Evolutionary conservation across 2,888 invertebrate species (phyloP).

Genomic region (Sylvicola fuscatus): DNA sequence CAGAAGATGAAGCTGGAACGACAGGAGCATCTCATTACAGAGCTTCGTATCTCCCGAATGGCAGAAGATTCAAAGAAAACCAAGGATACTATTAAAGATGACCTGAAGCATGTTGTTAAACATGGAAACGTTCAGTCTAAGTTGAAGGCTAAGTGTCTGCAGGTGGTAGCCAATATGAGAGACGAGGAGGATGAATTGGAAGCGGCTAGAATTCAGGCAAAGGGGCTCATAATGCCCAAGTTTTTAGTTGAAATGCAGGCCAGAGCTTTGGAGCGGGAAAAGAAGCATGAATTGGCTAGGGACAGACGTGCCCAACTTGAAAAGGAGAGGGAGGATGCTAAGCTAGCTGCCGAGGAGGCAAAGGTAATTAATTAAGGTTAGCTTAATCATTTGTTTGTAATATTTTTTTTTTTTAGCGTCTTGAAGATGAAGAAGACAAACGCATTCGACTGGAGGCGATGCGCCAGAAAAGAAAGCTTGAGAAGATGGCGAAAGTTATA

Average conservation of each 20-base stretch:
- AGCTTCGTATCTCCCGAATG: constrained; percentile 46
- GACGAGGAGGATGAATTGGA: constrained; percentile 10
- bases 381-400: neutral
- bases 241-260: constrained; percentile 53
- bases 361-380: constrained; percentile 14
- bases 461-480: constrained; percentile 35
- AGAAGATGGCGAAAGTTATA: constrained; percentile 37
- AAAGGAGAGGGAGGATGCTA: constrained; percentile 23
- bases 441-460: constrained; percentile 35
- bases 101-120: constrained; percentile 32
- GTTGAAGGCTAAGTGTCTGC: constrained; percentile 26
- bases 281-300: constrained; percentile 21
- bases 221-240: constrained; percentile 32
- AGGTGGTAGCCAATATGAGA: constrained; percentile 8
- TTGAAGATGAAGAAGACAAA: constrained; percentile 37
- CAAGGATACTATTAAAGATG: constrained; percentile 33
- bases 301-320: constrained; percentile 19
- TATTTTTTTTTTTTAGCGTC: constrained; percentile 12
- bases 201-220: constrained; percentile 17
- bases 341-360: constrained; percentile 23
- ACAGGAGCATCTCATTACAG: constrained; percentile 50
- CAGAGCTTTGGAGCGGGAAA: constrained; percentile 40
- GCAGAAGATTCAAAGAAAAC: constrained; percentile 40
- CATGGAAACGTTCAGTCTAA: constrained; percentile 33
- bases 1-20: constrained; percentile 50